A percentile compares a stretch with the other conserved stretches of the same genome.
These are phyloP conservation scores for Sternarchorhynchus goeldii DNA, from an alignment of 2,797 vertebrate genomes.

Conservation along the genomic window DNA sequence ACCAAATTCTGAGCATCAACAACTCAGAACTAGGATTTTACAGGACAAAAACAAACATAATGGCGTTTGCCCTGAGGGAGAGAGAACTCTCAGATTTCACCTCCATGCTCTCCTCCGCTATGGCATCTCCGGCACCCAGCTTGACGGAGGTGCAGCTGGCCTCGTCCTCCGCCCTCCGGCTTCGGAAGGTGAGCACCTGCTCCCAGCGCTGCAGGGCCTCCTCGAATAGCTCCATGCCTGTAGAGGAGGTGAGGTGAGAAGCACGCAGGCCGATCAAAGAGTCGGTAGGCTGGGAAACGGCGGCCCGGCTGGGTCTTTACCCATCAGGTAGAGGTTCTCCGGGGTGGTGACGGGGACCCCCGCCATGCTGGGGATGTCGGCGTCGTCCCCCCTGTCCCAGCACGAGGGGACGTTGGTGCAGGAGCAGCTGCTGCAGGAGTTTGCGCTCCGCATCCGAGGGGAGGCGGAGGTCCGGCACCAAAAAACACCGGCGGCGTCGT, in stretches of 20 bases:
- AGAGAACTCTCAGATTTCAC: constrained; percentile 61
- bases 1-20: too few relatives aligned
- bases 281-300: neutral
- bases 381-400: constrained; percentile 85
- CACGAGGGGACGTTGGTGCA: constrained; percentile 85
- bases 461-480: neutral
- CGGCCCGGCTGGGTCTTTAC: constrained; percentile 65
- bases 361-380: constrained; percentile 82
- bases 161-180: constrained; percentile 84
- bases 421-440: constrained; percentile 89
- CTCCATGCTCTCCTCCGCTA: constrained; percentile 90
- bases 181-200: constrained; percentile 89
- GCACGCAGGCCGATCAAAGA: constrained; percentile 3
- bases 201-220: constrained; percentile 94
- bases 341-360: constrained; percentile 91
- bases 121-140: constrained; percentile 87
- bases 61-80: too few relatives aligned
- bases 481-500: neutral
- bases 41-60: too few relatives aligned
- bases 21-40: too few relatives aligned
- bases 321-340: constrained; percentile 97
- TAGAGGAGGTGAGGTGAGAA: too few relatives aligned
- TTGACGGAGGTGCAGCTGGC: constrained; percentile 81
- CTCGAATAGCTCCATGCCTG: constrained; percentile 97
- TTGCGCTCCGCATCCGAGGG: constrained; percentile 85